These are phyloP conservation scores for Spilarctia lutea DNA, from an alignment of 2,888 invertebrate genomes.

Conservation along the genomic window DNA sequence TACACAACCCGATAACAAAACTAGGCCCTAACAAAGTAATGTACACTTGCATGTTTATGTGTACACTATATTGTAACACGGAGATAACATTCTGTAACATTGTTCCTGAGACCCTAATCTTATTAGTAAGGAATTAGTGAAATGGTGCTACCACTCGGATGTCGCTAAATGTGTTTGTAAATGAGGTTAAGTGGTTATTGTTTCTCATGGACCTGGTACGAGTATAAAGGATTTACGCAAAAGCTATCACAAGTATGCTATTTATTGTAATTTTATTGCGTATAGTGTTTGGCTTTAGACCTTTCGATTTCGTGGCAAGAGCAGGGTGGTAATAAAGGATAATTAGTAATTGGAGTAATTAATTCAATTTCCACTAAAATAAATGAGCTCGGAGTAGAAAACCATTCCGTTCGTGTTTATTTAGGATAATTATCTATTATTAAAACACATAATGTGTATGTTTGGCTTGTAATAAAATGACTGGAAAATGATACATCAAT, in stretches of 20 bases:
- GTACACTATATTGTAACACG: constrained; percentile 11
- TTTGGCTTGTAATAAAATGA: neutral
- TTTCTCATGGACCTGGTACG: neutral
- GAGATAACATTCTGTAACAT: constrained; percentile 28
- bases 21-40: constrained; percentile 7
- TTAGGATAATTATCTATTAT: constrained; percentile 1
- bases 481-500: neutral
- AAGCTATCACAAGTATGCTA: neutral
- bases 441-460: neutral
- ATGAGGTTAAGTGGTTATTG: constrained; percentile 17
- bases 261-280: neutral
- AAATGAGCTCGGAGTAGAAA: neutral
- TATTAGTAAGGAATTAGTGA: constrained; percentile 25
- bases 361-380: neutral
- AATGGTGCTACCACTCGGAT: constrained; percentile 13
- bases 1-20: constrained; percentile 14
- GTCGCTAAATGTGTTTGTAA: constrained; percentile 21
- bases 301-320: neutral
- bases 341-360: neutral
- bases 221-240: neutral
- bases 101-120: constrained; percentile 33
- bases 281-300: neutral
- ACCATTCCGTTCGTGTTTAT: neutral
- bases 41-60: neutral
- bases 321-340: neutral